A percentile compares a stretch with the other conserved stretches of the same genome.
These are phyloP conservation scores for Brenthis ino DNA, from an alignment of 2,888 invertebrate genomes.

Conservation along the genomic window DNA sequence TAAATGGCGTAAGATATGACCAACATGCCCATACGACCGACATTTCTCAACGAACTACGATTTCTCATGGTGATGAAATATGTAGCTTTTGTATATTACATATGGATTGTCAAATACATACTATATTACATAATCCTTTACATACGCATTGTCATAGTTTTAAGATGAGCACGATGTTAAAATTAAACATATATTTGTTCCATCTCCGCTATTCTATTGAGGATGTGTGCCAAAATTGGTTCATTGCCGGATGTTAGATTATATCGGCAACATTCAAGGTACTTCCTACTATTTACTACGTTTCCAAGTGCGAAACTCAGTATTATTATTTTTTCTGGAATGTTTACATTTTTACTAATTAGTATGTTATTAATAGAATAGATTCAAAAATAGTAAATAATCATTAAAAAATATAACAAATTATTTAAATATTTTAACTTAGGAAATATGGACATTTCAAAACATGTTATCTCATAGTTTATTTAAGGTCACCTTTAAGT, in stretches of 20 bases:
- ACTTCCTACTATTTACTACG: constrained; percentile 37
- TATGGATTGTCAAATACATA: constrained; percentile 5
- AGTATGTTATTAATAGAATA: background rate
- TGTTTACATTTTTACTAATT: background rate
- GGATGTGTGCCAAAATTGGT: constrained; percentile 32
- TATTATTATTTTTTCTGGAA: background rate
- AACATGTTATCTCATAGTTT: too few relatives aligned
- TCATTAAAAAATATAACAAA: too few relatives aligned
- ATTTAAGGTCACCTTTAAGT: too few relatives aligned
- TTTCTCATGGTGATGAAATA: constrained; percentile 8
- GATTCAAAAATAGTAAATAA: too few relatives aligned
- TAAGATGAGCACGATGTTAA: constrained; percentile 3
- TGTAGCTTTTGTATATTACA: background rate
- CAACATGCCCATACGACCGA: background rate
- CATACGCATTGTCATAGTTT: constrained; percentile 5
- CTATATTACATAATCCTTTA: background rate
- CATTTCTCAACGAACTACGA: constrained; percentile 3
- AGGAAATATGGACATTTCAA: too few relatives aligned
- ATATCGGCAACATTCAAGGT: constrained; percentile 37
- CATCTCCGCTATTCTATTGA: constrained; percentile 24
- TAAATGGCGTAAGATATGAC: constrained; percentile 1
- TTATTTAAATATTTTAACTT: too few relatives aligned
- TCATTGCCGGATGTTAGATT: constrained; percentile 34
- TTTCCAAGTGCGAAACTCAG: constrained; percentile 21
- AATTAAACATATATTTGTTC: constrained; percentile 16